Evolutionary conservation across 2,888 invertebrate genomes (phyloP).

Genomic region (Tipula helvola): DNA sequence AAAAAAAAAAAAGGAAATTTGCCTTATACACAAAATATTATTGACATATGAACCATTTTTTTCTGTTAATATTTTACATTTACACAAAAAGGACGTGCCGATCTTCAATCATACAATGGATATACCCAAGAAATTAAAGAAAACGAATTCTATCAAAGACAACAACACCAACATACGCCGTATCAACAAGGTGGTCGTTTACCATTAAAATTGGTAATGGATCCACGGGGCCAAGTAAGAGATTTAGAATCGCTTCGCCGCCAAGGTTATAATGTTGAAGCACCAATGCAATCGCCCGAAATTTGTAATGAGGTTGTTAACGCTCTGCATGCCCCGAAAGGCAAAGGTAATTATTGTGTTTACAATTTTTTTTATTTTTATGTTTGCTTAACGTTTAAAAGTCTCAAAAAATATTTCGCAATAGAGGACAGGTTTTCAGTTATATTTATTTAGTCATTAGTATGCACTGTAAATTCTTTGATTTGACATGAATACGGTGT

Average conservation of each 20-base stretch:
- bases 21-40: background rate
- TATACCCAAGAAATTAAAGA: slow-evolving; percentile 25
- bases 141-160: slow-evolving; percentile 22
- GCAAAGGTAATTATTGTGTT: slow-evolving; percentile 45
- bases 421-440: background rate
- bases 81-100: slow-evolving; percentile 14
- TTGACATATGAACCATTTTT: background rate
- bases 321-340: slow-evolving; percentile 64
- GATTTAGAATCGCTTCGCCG: slow-evolving; percentile 53
- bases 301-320: slow-evolving; percentile 65
- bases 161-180: slow-evolving; percentile 8
- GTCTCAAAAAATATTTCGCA: slow-evolving; percentile 11
- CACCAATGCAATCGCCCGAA: slow-evolving; percentile 54
- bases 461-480: background rate
- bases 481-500: background rate
- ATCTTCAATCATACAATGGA: slow-evolving; percentile 15
- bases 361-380: background rate
- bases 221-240: slow-evolving; percentile 59
- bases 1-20: background rate
- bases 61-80: background rate
- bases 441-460: background rate
- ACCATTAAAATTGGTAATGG: slow-evolving; percentile 60
- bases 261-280: slow-evolving; percentile 49
- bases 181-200: slow-evolving; percentile 29
- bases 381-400: background rate